These are phyloP conservation scores for Protomyctophum bolini DNA, from an alignment of 2,113 vertebrate species.

Conservation along the genomic window DNA sequence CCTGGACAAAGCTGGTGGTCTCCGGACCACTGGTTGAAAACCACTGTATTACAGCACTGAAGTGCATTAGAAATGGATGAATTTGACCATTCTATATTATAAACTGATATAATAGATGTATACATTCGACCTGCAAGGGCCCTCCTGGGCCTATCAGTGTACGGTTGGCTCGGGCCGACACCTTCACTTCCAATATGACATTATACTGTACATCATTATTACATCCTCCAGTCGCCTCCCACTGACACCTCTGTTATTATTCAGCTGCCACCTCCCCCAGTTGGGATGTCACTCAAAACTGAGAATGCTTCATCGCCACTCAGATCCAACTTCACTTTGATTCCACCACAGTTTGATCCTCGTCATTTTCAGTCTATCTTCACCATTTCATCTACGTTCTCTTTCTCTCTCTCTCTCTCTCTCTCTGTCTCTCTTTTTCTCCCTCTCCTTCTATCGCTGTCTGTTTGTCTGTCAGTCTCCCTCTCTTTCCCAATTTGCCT, in stretches of 20 bases:
- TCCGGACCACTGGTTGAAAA: too few species aligned
- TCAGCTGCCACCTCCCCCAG: slow-evolving; percentile 12
- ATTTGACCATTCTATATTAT: too few species aligned
- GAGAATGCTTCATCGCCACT: slow-evolving; percentile 19
- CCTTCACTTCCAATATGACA: slow-evolving; percentile 8
- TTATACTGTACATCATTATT: slow-evolving; percentile 18
- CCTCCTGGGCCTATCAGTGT: neutral
- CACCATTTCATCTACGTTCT: slow-evolving; percentile 30
- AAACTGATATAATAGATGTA: neutral
- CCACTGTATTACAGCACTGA: too few species aligned
- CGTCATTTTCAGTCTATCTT: slow-evolving; percentile 23
- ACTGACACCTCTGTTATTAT: slow-evolving; percentile 22
- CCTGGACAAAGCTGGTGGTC: too few species aligned
- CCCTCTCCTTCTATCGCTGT: slow-evolving; percentile 16
- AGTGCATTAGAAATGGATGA: too few species aligned
- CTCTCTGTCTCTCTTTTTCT: neutral
- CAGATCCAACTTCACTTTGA: slow-evolving; percentile 5
- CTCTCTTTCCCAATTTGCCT: neutral
- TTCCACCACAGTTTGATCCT: slow-evolving; percentile 43
- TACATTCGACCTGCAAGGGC: slow-evolving; percentile 1
- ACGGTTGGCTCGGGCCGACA: slow-evolving; percentile 3
- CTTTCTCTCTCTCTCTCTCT: slow-evolving; percentile 13
- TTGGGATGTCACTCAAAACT: slow-evolving; percentile 23
- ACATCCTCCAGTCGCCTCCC: slow-evolving; percentile 15
- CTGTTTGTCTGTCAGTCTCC: slow-evolving; percentile 19